Base-by-base conservation (phyloP, 2,888 invertebrate genomes). In the Mimas tiliae region DNA sequence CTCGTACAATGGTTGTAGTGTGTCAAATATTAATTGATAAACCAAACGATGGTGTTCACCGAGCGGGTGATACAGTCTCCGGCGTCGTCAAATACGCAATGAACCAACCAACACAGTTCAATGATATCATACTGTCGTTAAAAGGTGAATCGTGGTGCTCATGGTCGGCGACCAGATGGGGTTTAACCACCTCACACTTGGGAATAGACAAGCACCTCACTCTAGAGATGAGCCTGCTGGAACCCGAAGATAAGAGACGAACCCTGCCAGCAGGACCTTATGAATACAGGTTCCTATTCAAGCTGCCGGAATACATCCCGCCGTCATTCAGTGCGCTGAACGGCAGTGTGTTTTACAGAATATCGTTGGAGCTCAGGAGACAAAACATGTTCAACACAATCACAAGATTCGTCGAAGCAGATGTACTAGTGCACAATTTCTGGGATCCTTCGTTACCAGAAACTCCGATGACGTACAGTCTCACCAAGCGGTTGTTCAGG, bases 201-300 rank as follows among this genome's bases (percentile, higher is more conserved):
- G 71, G 69, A 8, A 50, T 27, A 6, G 72, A 72, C 16, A 52
- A 66, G 1, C 69, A 69, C 55, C 34, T 74, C 1, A 45, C 19
- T 0, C 34, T 16, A 0, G 65, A 67, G 0, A 8, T 67, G 0
- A 68, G 67, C 21, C 14, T 71, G 2, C 62, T 64, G 14, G 52
- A 67, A 38, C 69, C 19, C 64, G 0, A 8, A 1, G 70, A 62
- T 12, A 62, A 67, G 9, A 27, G 47, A 0, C 62, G 33, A 16
- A 66, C 55, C 1, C 48, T 72, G 1, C 55, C 63, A 8, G 14
- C 42, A 6, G 70, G 69, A 12, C 38, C 66, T 3, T 72, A 73
- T 62, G 69, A 71, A 50, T 52, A 69, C 58, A 69, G 74, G 16
- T 74, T 70, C 51, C 38, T 68, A 7, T 73, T 73, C 42, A 67